Evolutionary conservation across 2,113 vertebrate genomes (phyloP).

Genomic region (Pteruthius melanotis): DNA sequence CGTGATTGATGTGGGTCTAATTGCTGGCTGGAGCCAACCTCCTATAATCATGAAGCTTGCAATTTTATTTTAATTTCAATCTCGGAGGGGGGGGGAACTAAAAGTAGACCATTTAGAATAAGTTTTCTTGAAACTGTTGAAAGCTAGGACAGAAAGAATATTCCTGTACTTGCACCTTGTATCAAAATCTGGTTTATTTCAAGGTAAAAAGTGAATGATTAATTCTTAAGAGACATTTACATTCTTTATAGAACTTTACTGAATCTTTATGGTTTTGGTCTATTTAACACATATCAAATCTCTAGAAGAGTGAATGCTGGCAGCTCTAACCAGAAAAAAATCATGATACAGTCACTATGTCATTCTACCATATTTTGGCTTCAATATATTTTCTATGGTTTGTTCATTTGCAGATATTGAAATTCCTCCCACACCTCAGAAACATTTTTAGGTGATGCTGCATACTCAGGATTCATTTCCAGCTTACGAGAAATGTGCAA

Average conservation of each 20-base stretch:
- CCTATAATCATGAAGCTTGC: neutral
- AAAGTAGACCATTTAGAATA: neutral
- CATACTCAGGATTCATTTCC: neutral
- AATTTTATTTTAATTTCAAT: neutral
- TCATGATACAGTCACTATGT: constrained; percentile 24
- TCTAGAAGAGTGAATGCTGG: neutral
- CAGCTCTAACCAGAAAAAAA: neutral
- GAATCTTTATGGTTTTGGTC: neutral
- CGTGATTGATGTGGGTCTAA: neutral
- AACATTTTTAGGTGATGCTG: constrained; percentile 39
- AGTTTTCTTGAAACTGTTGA: neutral
- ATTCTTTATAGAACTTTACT: neutral
- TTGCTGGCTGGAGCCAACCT: neutral
- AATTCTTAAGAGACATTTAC: neutral
- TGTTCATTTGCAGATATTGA: constrained; percentile 32
- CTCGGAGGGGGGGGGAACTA: neutral
- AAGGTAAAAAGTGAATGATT: neutral
- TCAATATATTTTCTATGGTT: neutral
- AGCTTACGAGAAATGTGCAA: constrained; percentile 35
- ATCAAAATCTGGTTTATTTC: neutral
- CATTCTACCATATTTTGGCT: constrained; percentile 26
- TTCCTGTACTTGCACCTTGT: neutral
- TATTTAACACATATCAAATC: neutral
- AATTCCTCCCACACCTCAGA: constrained; percentile 48
- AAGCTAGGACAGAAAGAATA: neutral